Evolutionary conservation across 2,888 invertebrate genomes (phyloP).

Genomic region (Brassicogethes aeneus): DNA sequence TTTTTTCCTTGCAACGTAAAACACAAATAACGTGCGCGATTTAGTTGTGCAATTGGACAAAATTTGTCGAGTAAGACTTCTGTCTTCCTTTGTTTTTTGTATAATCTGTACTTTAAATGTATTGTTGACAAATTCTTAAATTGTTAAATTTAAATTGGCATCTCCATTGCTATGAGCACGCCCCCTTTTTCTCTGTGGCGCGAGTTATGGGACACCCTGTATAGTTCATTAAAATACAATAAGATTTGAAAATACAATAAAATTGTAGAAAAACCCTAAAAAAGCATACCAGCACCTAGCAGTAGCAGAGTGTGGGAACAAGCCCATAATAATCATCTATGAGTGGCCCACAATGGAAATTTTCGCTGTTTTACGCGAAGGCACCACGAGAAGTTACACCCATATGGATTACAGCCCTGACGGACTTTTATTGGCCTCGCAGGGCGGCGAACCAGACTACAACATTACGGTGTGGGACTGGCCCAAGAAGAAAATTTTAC

Average conservation of each 20-base stretch:
- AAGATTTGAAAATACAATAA: background rate
- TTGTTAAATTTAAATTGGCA: no score
- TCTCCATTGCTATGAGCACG: no score
- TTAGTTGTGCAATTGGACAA: no score
- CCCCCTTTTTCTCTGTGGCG: no score
- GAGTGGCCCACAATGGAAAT: slow-evolving; percentile 74
- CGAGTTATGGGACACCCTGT: background rate
- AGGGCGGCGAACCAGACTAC: slow-evolving; percentile 80
- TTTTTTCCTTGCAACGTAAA: no score
- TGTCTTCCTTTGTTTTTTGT: no score
- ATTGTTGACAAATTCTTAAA: no score
- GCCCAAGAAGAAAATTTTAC: slow-evolving; percentile 62
- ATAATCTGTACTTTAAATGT: no score
- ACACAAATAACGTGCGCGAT: no score
- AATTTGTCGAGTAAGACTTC: no score
- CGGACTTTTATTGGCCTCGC: slow-evolving; percentile 71
- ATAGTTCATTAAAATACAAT: background rate
- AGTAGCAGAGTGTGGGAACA: slow-evolving; percentile 69
- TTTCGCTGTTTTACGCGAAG: slow-evolving; percentile 62
- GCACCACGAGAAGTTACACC: slow-evolving; percentile 65
- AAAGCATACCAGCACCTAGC: slow-evolving; percentile 58
- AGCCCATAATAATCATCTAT: slow-evolving; percentile 73
- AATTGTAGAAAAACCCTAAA: slow-evolving; percentile 54
- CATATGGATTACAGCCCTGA: slow-evolving; percentile 65
- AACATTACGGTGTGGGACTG: slow-evolving; percentile 86